phyloP scores from a whole-genome alignment of 2,888 invertebrate species.

The Scrobipalpa atriplicella region DNA sequence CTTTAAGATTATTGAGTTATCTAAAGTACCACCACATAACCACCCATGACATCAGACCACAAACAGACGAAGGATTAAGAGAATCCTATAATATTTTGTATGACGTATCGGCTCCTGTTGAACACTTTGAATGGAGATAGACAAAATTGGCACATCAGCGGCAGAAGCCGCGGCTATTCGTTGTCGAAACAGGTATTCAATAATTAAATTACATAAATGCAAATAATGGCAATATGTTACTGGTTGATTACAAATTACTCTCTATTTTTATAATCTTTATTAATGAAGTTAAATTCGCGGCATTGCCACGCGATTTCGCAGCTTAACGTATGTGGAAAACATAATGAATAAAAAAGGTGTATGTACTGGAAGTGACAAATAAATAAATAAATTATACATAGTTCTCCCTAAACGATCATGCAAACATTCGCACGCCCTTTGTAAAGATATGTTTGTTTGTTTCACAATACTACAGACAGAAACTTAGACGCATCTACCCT shows the following conservation, averaged over 20 bases:
- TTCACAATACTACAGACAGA: constrained; percentile 37
- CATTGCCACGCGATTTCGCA: neutral
- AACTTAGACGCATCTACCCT: constrained; percentile 76
- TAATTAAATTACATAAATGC: constrained; percentile 76
- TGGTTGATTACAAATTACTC: constrained; percentile 38
- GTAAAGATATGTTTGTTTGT: constrained; percentile 30
- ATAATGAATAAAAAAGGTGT: constrained; percentile 48
- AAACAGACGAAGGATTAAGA: neutral
- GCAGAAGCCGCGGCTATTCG: constrained; percentile 59
- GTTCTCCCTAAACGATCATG: constrained; percentile 64
- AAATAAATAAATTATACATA: constrained; percentile 69
- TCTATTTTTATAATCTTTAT: constrained; percentile 46
- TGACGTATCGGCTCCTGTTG: constrained; percentile 13
- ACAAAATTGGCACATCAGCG: constrained; percentile 63
- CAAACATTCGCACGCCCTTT: constrained; percentile 50
- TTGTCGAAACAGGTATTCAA: constrained; percentile 64
- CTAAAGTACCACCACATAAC: constrained; percentile 65
- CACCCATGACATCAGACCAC: constrained; percentile 39
- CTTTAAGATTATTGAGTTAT: constrained; percentile 46
- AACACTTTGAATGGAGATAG: constrained; percentile 16
- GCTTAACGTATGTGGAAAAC: constrained; percentile 32
- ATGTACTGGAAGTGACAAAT: constrained; percentile 59
- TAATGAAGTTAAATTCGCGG: constrained; percentile 9
- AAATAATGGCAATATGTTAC: constrained; percentile 77
- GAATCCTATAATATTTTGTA: constrained; percentile 12